Evolutionary conservation across 1,140 invertebrate genomes (phyloP).

Genomic region (Andrena cerasifolii): DNA sequence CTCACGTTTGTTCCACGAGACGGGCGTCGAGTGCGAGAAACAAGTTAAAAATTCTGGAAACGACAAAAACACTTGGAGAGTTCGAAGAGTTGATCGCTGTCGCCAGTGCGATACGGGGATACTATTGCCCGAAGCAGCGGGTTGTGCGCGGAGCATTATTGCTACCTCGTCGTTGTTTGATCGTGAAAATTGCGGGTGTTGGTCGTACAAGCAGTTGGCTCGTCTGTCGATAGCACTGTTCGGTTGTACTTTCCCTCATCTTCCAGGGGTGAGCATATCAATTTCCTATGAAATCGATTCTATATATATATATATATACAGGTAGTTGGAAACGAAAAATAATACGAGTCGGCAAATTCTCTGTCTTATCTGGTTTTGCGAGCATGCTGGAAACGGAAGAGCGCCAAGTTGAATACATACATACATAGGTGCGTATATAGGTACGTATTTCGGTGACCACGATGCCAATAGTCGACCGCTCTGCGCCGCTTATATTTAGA

Average conservation of each 20-base stretch:
- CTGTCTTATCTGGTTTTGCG: too few species aligned
- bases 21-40: too few species aligned
- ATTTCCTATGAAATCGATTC: background rate
- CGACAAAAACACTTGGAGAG: too few species aligned
- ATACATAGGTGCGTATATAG: too few species aligned
- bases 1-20: too few species aligned
- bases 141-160: background rate
- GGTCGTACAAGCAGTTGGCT: background rate
- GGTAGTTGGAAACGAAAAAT: background rate
- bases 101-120: too few species aligned
- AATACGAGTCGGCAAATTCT: background rate
- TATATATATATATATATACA: background rate
- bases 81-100: too few species aligned
- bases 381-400: background rate
- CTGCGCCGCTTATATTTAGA: conserved; percentile 23
- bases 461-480: background rate
- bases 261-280: background rate
- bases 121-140: too few species aligned
- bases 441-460: conserved; percentile 17
- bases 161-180: background rate
- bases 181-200: background rate
- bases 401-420: background rate
- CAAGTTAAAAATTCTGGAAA: too few species aligned
- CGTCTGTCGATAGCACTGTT: background rate
- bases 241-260: background rate